Base-by-base conservation (phyloP, 1,140 invertebrate species). In the Drosophila carrolli region DNA sequence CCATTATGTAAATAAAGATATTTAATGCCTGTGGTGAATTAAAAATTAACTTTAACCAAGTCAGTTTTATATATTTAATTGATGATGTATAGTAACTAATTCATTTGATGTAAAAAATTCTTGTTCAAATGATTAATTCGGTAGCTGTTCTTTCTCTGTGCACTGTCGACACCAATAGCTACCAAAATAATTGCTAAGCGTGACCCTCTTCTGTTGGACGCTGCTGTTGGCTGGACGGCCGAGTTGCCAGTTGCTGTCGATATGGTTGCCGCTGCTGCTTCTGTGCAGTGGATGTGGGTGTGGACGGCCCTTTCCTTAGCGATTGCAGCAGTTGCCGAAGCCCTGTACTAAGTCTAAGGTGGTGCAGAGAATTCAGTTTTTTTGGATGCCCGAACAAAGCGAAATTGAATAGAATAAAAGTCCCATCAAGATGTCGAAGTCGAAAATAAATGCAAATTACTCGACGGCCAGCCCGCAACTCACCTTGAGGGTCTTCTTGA, bases 401-500 rank as follows among this genome's bases (percentile, higher is more conserved):
- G 71, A 72, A 63, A 66, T 78, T 75, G 93, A 81, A 81, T 94
- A 89, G 75, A 93, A 75, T 53, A 63, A 60, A 56, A 61, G 16
- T 44, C 48, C 61, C 79, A 60, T 57, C 57, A 67, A 77, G 63
- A 76, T 53, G 55, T 61, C 41, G 71, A 53, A 60, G 40, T 61
- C 19, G 70, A 27, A 71, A 48, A 53, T 54, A 54, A 89, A 80
- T 65, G 91, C 83, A 59, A 86, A 93, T 96, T 97, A 92, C 56
- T 35, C 54, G 44, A 62, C 50, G 23, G 55, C 44, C 56, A 66
- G 41, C 62, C 41, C 61, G 96, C 32, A 75, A 85, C 85, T 97
- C 68, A 96, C 96, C 93, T 97, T 96, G 68, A 99, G 94, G 1
- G 97, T 98, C 91, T 97, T 97, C 91, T 97, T 96, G 93, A 99